phyloP scores from a whole-genome alignment of 2,113 vertebrate species.

The Passer montanus region DNA sequence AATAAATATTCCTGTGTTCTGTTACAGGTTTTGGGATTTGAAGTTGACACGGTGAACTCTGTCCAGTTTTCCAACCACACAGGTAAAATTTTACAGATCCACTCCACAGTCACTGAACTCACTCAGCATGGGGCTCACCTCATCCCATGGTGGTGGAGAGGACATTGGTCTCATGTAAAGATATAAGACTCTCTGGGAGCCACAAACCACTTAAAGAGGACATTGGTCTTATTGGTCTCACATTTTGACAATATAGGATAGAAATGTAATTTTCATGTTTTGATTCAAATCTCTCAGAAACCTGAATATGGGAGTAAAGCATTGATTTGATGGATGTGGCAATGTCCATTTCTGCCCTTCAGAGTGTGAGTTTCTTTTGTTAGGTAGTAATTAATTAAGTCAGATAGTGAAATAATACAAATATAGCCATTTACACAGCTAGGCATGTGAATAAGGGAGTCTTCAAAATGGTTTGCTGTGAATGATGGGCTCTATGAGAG shows the following conservation, averaged over 20 bases:
- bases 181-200: too few species aligned
- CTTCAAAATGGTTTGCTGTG: background rate
- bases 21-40: slow-evolving; percentile 93
- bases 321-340: background rate
- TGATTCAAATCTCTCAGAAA: background rate
- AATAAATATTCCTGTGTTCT: slow-evolving; percentile 25
- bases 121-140: background rate
- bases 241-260: background rate
- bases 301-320: background rate
- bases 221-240: too few species aligned
- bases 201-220: too few species aligned
- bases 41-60: slow-evolving; percentile 95
- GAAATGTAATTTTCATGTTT: background rate
- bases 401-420: background rate
- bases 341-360: background rate
- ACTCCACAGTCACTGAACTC: background rate
- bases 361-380: background rate
- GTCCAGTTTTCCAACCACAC: slow-evolving; percentile 99
- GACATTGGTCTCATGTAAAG: background rate
- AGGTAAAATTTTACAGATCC: slow-evolving; percentile 74
- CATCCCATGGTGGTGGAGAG: background rate
- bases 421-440: background rate
- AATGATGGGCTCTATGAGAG: background rate
- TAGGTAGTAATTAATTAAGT: background rate
- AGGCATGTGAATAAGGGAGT: background rate